A percentile compares a stretch with the other conserved stretches of the same genome.
Evolutionary conservation across 1,140 invertebrate species (phyloP).

Genomic region (Tribolium castaneum): DNA sequence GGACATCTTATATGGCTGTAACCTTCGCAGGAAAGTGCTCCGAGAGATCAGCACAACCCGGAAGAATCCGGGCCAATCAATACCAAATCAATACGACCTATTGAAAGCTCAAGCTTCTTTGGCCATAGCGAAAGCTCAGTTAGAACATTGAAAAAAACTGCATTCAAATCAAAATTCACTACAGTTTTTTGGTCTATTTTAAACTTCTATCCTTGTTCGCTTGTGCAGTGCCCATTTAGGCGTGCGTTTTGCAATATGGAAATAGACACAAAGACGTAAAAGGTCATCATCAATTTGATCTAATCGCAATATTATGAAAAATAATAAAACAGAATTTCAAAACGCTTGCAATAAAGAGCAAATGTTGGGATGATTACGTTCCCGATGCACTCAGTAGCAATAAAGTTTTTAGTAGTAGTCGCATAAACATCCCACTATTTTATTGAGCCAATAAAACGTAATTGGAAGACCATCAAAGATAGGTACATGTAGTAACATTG

Average conservation of each 20-base stretch:
- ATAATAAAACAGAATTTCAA: not conserved
- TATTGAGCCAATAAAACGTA: slow-evolving; percentile 3
- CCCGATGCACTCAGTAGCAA: not conserved
- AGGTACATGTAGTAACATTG: not conserved
- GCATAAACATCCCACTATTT: slow-evolving; percentile 10
- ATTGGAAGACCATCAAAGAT: slow-evolving; percentile 9
- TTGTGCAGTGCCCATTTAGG: not conserved
- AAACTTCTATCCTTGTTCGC: not conserved
- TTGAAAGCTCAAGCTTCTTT: too few relatives aligned
- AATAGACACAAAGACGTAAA: not conserved
- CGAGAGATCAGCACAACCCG: too few relatives aligned
- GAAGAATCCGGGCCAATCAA: too few relatives aligned
- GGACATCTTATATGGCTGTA: not conserved
- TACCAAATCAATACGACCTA: too few relatives aligned
- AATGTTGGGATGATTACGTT: not conserved
- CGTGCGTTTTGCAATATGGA: not conserved
- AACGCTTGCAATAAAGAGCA: not conserved
- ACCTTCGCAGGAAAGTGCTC: too few relatives aligned
- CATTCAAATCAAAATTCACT: too few relatives aligned
- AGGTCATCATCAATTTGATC: not conserved
- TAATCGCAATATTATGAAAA: not conserved
- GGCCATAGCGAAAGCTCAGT: too few relatives aligned
- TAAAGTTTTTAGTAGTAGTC: slow-evolving; percentile 3
- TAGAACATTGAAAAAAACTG: too few relatives aligned
- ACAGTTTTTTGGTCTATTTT: not conserved